Evolutionary conservation across 2,888 invertebrate genomes (phyloP), one percentile per base, ranked within the genome.

Genomic region (Chloroclystis v-ata): DNA sequence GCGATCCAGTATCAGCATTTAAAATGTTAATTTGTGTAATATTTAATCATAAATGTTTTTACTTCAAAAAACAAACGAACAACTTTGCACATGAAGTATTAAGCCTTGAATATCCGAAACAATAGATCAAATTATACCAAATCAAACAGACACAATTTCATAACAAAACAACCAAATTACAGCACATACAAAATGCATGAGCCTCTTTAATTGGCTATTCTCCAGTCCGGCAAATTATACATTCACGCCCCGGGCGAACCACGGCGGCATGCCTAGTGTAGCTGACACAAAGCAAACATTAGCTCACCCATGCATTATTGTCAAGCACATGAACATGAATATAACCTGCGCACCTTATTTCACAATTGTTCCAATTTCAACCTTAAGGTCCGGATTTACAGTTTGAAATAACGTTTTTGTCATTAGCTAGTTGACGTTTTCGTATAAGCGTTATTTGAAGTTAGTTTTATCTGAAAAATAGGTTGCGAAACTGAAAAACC

Each of bases 231-330:
- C 75, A 79, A 81, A 84, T 85, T 85, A 85, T 80, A 84, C 78
- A 86, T 78, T 82, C 84, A 76, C 79, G 84, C 86, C 81, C 73
- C 72, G 66, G 79, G 85, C 82, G 69, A 59, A 60, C 72, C 75
- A 74, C 73, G 82, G 82, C 73, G 75, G 72, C 79, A 72, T 76
- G 78, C 76, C 84, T 83, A 82, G 79, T 79, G 75, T 73, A 73
- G 75, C 74, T 72, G 81, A 77, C 80, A 85, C 85, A 86, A 85
- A 84, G 84, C 84, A 84, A 86, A 87, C 79, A 85, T 86, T 86
- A 86, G 85, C 61, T 55, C 83, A 82, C 69, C 85, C 87, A 87
- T 86, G 87, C 87, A 86, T 84, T 87, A 86, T 86, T 86, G 87
- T 86, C 86, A 86, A 84, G 83, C 82, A 72, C 80, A 80, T 76